Base-by-base conservation (phyloP, 2,113 vertebrate species). In the Acanthochromis polyacanthus region DNA sequence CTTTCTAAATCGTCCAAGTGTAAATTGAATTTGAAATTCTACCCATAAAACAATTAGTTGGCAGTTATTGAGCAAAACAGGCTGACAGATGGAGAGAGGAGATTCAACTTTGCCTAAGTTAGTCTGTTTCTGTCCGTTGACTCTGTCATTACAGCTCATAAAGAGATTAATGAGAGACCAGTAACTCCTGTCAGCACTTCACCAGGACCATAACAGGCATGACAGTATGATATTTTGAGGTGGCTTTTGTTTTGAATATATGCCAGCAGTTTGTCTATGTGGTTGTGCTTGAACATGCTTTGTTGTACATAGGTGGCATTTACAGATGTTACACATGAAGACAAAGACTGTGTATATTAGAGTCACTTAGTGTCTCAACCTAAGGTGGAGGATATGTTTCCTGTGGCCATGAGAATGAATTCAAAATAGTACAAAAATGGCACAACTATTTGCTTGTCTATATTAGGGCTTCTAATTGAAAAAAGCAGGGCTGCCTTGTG, bases 141-240 rank as follows among this genome's bases (percentile, higher is more conserved):
- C 19, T 28, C 50, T 40, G 65, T 80, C 63, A 19, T 71, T 62
- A 70, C 64, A 40, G 10, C 63, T 43, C 36, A 15, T 30, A 16
- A 62, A 87, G 69, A 76, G 68, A 71, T 32, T 11, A 81, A 70
- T 19, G 53, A 74, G 19, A 63, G 38, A 63, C 38, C 19, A 40
- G 6, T 66, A 15, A 45, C 45, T 74, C 50, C 36, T 46, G 53
- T 63, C 56, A 71, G 43, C 10, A 0, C 43, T 43, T 19, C 30
- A 36, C 62, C 5, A 57, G 10, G 56, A 45, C 56, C 45, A 28
- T 14, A 53, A 52, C 67, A 20, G 20, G 16, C 45, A 28, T 1
- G 1, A 0, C 50, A 28, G 59, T 0, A 19, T 19, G 20, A 8
- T 28, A 43, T 40, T 43, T 45, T 40, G 25, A 48, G 51, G 20